These are phyloP conservation scores for Amphiduros pacificus DNA, from an alignment of 2,888 invertebrate genomes.

Conservation along the genomic window DNA sequence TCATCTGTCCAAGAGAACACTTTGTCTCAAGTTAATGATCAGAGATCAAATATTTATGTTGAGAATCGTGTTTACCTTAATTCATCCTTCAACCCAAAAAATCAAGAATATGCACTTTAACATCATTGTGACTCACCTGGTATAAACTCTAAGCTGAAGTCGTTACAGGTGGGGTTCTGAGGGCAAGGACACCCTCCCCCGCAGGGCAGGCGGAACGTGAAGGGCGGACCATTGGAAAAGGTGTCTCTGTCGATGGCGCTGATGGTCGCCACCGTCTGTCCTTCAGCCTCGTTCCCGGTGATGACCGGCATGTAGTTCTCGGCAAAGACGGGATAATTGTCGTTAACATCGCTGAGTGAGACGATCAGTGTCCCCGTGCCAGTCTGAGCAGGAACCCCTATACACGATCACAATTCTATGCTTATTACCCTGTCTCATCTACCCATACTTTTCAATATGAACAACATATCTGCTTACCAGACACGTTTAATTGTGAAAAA, in stretches of 20 bases:
- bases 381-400: constrained; percentile 50
- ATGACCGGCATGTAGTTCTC: constrained; percentile 54
- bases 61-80: no score
- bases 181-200: constrained; percentile 76
- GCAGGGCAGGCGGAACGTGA: constrained; percentile 65
- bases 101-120: not conserved
- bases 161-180: constrained; percentile 88
- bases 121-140: constrained; percentile 78
- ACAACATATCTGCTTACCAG: no score
- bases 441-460: no score
- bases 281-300: not conserved
- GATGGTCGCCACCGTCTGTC: constrained; percentile 19
- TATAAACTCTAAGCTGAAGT: constrained; percentile 95
- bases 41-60: no score
- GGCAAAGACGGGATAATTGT: constrained; percentile 92
- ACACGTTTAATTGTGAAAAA: not conserved
- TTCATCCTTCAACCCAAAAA: not conserved
- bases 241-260: constrained; percentile 48
- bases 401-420: not conserved
- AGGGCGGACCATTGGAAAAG: constrained; percentile 68
- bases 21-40: no score
- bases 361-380: constrained; percentile 94
- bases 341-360: constrained; percentile 90
- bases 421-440: no score
- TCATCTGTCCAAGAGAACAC: no score